Evolutionary conservation across 1,140 invertebrate genomes (phyloP).

Genomic region (Anoplophora glabripennis): DNA sequence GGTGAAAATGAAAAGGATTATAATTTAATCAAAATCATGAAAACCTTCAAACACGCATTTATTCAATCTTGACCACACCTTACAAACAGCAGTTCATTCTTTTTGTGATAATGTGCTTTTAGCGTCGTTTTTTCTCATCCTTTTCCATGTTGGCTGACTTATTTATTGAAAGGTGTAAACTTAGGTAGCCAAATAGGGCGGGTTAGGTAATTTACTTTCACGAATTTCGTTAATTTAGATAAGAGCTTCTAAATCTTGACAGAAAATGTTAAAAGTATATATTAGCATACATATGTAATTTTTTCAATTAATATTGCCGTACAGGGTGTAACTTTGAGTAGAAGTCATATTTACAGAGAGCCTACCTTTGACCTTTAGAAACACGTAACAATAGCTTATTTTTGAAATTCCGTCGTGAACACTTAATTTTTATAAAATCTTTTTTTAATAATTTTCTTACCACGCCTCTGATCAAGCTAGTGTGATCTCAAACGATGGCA

Average conservation of each 20-base stretch:
- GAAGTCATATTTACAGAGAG: no score
- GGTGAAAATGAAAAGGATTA: slow-evolving; percentile 39
- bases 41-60: slow-evolving; percentile 47
- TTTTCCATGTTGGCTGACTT: background rate
- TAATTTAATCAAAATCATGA: slow-evolving; percentile 46
- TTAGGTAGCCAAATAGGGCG: slow-evolving; percentile 1
- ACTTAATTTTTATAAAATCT: no score
- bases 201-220: slow-evolving; percentile 16
- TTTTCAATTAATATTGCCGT: no score
- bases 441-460: no score
- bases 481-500: no score
- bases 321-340: no score
- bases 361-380: no score
- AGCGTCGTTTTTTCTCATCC: slow-evolving; percentile 14
- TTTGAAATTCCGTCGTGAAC: no score
- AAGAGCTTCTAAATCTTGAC: slow-evolving; percentile 14
- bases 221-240: slow-evolving; percentile 13
- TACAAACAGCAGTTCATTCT: slow-evolving; percentile 31
- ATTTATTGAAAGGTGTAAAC: slow-evolving; percentile 2
- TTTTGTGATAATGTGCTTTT: slow-evolving; percentile 20
- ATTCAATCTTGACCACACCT: slow-evolving; percentile 43
- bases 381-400: no score
- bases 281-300: background rate
- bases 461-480: no score
- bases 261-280: slow-evolving; percentile 11